A percentile compares a stretch with the other conserved stretches of the same genome.
Conservation (phyloP, 2,888 invertebrate species). For the Alviniconcha strummeri region DNA sequence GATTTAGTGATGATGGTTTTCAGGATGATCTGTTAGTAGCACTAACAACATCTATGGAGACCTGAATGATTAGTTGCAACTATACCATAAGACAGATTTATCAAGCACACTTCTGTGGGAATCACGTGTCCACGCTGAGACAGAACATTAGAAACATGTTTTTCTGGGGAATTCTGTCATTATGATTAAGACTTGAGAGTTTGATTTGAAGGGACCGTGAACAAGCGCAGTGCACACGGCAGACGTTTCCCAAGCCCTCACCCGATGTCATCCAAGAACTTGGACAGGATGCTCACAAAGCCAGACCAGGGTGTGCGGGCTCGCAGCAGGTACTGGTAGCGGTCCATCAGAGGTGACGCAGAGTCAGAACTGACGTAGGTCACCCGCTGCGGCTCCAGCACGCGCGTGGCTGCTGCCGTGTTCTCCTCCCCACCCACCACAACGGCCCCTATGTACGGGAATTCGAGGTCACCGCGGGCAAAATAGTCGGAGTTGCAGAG, state of each 20-base stretch:
- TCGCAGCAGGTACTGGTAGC: conserved; percentile 61
- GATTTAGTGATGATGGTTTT: too few species aligned
- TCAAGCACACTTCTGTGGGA: too few species aligned
- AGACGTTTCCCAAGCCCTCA: neutral
- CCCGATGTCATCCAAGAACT: conserved; percentile 18
- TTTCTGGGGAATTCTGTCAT: too few species aligned
- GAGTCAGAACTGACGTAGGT: conserved; percentile 74
- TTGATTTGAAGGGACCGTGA: too few species aligned
- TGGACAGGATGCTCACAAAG: conserved; percentile 1
- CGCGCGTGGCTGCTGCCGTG: conserved; percentile 68
- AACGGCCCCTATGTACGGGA: conserved; percentile 63
- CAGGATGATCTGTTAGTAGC: too few species aligned
- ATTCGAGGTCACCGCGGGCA: conserved; percentile 33
- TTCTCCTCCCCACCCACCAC: conserved; percentile 60
- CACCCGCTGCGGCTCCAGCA: conserved; percentile 76
- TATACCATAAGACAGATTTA: too few species aligned
- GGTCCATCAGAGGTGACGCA: conserved; percentile 49
- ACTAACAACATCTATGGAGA: too few species aligned
- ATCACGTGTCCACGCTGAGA: too few species aligned
- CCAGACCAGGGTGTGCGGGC: conserved; percentile 56
- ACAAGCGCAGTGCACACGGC: too few species aligned
- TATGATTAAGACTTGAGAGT: too few species aligned
- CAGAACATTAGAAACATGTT: too few species aligned
- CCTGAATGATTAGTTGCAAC: too few species aligned
- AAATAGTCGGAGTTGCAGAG: conserved; percentile 61